A percentile compares a stretch with the other conserved stretches of the same genome.
Conservation (phyloP, 2,888 invertebrate genomes). For the Blastobasis lacticolella region DNA sequence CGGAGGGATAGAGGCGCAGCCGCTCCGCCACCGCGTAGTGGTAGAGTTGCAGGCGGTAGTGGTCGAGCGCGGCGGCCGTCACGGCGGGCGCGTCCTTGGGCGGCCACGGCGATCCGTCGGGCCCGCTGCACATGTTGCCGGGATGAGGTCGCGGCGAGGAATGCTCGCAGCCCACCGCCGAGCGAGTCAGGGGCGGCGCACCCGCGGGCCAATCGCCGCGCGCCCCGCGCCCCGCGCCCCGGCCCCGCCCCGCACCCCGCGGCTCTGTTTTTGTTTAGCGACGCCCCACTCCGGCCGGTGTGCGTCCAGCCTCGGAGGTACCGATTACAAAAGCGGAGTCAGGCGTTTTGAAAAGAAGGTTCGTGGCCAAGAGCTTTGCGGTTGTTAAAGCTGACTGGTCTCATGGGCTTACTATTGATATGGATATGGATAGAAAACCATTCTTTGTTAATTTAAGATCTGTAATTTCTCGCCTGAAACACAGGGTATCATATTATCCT, state of each 20-base stretch:
- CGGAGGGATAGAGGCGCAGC: conserved; percentile 79
- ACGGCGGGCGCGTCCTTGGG: conserved; percentile 66
- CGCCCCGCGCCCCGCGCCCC: conserved; percentile 45
- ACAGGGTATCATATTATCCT: too few species aligned
- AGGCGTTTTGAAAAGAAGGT: too few species aligned
- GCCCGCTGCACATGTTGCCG: conserved; percentile 68
- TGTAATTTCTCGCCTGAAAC: too few species aligned
- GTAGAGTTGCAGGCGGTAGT: conserved; percentile 88
- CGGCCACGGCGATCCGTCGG: conserved; percentile 68
- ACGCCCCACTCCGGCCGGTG: conserved; percentile 68
- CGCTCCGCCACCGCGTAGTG: conserved; percentile 92
- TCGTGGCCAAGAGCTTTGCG: too few species aligned
- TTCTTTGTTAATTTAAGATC: too few species aligned
- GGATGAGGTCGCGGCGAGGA: conserved; percentile 48
- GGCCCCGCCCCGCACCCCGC: conserved; percentile 42
- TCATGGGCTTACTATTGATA: too few species aligned
- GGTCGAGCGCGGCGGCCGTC: conserved; percentile 78
- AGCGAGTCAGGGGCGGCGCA: conserved; percentile 12
- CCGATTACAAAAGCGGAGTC: conserved; percentile 18
- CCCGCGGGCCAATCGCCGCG: conserved; percentile 49
- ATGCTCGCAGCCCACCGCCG: conserved; percentile 15
- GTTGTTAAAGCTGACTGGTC: too few species aligned
- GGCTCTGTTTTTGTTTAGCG: conserved; percentile 74
- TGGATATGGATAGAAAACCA: too few species aligned
- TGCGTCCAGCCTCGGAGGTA: conserved; percentile 63